Conservation (phyloP, 37 sponge, comb jelly and placozoan genomes). For the Agelas oroides region DNA sequence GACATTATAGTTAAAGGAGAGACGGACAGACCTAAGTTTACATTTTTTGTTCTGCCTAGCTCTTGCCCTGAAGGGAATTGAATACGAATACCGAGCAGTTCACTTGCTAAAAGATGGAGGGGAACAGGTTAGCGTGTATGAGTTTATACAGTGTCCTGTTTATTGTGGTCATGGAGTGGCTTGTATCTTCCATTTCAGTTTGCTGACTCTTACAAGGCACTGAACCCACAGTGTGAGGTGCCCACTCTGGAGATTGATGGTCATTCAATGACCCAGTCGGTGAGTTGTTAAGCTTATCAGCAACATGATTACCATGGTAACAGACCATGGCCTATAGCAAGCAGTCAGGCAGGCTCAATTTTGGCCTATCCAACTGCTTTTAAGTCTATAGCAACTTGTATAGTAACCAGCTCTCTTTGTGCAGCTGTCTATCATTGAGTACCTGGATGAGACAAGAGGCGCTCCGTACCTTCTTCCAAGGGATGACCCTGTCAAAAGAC, state of each 20-base stretch:
- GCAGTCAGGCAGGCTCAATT: no score
- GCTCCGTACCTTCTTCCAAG: constrained; percentile 74
- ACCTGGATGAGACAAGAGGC: constrained; percentile 94
- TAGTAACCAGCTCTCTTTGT: background rate
- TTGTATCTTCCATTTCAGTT: constrained; percentile 26
- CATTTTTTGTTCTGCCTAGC: no score
- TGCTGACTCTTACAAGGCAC: constrained; percentile 77
- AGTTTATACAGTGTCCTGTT: no score
- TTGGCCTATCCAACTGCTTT: no score
- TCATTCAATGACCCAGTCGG: constrained; percentile 84
- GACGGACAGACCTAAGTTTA: no score
- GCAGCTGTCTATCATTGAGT: constrained; percentile 94
- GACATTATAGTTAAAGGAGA: no score
- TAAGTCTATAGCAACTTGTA: no score
- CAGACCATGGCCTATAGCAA: no score
- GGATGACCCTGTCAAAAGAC: constrained; percentile 67
- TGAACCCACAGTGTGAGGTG: constrained; percentile 88
- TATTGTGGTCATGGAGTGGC: no score
- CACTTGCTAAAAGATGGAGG: constrained; percentile 97
- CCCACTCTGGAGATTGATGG: constrained; percentile 95
- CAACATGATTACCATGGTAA: no score
- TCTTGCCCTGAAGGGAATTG: constrained; percentile 91
- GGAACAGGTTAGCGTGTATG: constrained; percentile 76
- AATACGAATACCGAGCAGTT: constrained; percentile 91
- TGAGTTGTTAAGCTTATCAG: constrained; percentile 46